These are phyloP conservation scores for Eupeodes luniger DNA, from an alignment of 2,888 invertebrate species.

Conservation along the genomic window DNA sequence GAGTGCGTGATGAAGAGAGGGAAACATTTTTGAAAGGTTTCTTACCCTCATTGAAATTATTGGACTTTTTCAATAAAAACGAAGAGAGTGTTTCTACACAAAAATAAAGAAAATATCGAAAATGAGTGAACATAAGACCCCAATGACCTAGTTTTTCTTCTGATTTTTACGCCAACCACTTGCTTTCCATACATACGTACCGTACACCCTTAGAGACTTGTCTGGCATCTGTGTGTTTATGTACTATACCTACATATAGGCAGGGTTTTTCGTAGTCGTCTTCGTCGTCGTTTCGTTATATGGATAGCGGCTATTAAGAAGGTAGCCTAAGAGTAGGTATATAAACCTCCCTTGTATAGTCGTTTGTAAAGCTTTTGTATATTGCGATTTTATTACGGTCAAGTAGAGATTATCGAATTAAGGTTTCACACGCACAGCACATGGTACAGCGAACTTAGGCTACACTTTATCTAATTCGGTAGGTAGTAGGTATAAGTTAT, in stretches of 20 bases:
- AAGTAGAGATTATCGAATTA: constrained; percentile 75
- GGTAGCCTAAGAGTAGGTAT: background rate
- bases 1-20: background rate
- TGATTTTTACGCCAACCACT: constrained; percentile 21
- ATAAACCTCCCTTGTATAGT: background rate
- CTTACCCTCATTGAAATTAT: constrained; percentile 57
- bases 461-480: background rate
- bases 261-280: background rate
- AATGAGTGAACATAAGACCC: constrained; percentile 30
- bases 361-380: constrained; percentile 33
- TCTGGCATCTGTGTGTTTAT: background rate
- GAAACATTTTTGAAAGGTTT: constrained; percentile 65
- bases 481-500: background rate
- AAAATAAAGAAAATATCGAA: constrained; percentile 25
- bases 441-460: constrained; percentile 1
- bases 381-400: constrained; percentile 74
- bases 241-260: background rate
- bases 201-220: constrained; percentile 1
- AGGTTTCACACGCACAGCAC: constrained; percentile 68
- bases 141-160: constrained; percentile 64
- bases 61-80: constrained; percentile 50
- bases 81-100: background rate
- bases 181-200: background rate
- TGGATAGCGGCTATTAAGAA: background rate
- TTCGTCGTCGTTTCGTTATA: background rate